Percentiles rank a stretch among this genome's conserved stretches.
These are phyloP conservation scores for Trichosurus vulpecula DNA, from an alignment of 2,797 vertebrate species.

Conservation along the genomic window DNA sequence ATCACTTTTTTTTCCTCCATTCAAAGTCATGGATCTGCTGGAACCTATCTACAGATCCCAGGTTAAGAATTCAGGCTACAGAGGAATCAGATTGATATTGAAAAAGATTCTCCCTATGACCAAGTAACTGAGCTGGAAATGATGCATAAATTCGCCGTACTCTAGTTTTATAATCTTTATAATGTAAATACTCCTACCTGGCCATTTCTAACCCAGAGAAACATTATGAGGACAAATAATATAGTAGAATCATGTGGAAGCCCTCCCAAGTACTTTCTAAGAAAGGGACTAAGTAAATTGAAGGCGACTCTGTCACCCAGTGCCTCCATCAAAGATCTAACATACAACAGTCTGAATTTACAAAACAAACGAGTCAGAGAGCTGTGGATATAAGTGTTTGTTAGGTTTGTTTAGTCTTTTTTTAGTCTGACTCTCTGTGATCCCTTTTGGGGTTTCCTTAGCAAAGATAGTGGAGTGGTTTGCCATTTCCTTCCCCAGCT, in stretches of 20 bases:
- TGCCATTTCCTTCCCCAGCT: background rate
- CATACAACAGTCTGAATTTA: background rate
- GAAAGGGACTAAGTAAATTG: background rate
- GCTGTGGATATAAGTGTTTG: background rate
- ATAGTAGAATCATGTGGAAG: background rate
- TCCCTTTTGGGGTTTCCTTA: background rate
- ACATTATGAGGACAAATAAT: background rate
- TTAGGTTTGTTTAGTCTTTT: background rate
- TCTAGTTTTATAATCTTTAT: background rate
- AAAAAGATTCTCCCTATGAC: background rate
- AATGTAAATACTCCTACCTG: background rate
- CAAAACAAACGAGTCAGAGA: background rate
- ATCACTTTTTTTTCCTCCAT: background rate
- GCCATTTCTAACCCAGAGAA: background rate
- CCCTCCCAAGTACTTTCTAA: background rate
- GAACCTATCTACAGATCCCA: background rate
- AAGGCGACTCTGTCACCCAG: background rate
- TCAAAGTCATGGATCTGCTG: background rate
- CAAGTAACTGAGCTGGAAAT: background rate
- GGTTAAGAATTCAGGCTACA: background rate
- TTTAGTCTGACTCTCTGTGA: background rate
- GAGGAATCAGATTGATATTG: background rate
- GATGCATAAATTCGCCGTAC: background rate
- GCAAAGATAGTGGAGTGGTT: background rate
- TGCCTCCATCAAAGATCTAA: background rate